Base-by-base conservation (phyloP, 2,888 invertebrate genomes). In the Diabrotica balteata region DNA sequence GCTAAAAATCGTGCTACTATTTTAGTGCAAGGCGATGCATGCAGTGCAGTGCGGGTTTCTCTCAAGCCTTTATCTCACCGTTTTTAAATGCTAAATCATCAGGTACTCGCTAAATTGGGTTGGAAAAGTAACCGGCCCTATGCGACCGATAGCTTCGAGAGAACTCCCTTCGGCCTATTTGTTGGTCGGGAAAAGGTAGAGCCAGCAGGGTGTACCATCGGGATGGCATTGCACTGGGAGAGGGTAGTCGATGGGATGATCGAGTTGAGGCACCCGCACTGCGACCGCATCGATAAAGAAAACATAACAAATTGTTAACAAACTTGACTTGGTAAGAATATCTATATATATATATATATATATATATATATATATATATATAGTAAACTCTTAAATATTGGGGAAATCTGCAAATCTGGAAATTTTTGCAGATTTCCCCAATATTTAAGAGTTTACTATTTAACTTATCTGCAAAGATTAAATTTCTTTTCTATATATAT, bases 181-280 rank as follows among this genome's bases (percentile, higher is more conserved):
- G 95, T 87, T 95, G 95, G 87, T 96, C 95, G 80, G 95, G 94
- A 87, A 96, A 96, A 77, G 95, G 95, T 81, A 95, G 88, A 77
- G 95, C 95, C 84, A 95, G 90, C 80, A 95, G 90, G 72, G 94
- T 95, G 88, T 94, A 95, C 93, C 94, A 93, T 78, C 94, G 89
- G 75, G 93, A 91, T 67, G 93, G 93, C 87, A 92, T 89, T 81
- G 90, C 89, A 80, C 82, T 84, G 76, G 83, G 84, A 76, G 81
- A 80, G 76, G 86, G 83, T 80, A 86, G 82, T 72, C 85, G 82
- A 83, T 85, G 84, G 80, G 86, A 83, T 77, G 85, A 80, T 81
- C 85, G 77, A 68, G 83, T 81, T 77, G 84, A 83, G 80, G 82
- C 85, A 81, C 83, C 83, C 83, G 83, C 78, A 80, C 81, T 81